These are phyloP conservation scores for Hippopotamus amphibius DNA, from an alignment of 2,113 vertebrate genomes.

Conservation along the genomic window DNA sequence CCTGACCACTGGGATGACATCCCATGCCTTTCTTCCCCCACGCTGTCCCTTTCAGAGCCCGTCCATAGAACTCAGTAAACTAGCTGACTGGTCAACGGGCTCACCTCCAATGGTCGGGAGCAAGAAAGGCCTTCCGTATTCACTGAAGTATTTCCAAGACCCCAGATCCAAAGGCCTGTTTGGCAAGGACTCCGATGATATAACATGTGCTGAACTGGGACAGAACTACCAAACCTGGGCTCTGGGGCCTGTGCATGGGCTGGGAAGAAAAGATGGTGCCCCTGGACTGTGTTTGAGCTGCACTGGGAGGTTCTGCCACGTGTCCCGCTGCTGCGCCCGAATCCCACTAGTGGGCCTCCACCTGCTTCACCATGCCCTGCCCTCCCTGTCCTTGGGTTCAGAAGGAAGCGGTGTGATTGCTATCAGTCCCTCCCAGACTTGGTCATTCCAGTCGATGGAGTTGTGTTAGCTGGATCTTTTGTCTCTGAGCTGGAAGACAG, in stretches of 20 bases:
- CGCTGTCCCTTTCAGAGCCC: not conserved
- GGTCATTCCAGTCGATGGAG: not conserved
- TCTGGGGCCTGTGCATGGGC: not conserved
- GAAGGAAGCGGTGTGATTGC: not conserved
- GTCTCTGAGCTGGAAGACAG: conserved; percentile 3
- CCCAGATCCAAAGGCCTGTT: not conserved
- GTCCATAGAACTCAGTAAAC: not conserved
- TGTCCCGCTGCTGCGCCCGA: not conserved
- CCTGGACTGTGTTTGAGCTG: not conserved
- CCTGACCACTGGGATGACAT: not conserved
- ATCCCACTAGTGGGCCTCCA: not conserved
- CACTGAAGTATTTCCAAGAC: not conserved
- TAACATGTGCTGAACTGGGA: not conserved
- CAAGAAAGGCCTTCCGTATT: not conserved
- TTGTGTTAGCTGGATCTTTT: not conserved
- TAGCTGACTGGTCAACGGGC: not conserved
- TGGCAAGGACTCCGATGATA: not conserved
- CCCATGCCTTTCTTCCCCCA: not conserved
- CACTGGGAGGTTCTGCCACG: rapidly evolving
- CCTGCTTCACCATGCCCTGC: not conserved
- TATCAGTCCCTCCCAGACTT: not conserved
- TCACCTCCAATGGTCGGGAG: not conserved
- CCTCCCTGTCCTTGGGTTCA: not conserved
- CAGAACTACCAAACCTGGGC: not conserved
- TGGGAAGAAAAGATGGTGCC: not conserved